Base-by-base conservation (phyloP, 1,140 invertebrate genomes). In the Cydia strobilella region DNA sequence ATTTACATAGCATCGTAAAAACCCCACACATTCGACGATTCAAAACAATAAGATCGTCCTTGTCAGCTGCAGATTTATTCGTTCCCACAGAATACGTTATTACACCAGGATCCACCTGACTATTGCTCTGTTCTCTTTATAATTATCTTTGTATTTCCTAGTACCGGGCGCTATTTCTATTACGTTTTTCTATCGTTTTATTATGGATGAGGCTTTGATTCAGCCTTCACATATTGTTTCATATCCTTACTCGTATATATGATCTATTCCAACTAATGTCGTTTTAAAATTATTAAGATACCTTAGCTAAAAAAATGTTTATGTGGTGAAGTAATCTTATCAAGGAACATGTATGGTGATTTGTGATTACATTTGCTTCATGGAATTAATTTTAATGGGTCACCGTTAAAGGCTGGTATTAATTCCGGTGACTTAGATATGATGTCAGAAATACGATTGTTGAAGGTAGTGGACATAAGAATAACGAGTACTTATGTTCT, bases 41-140 rank as follows among this genome's bases (percentile, higher is more conserved):
- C 74, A 35, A 59, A 81, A 84, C 80, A 83, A 85, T 84, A 76
- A 80, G 69, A 72, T 48, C 62, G 77, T 77, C 79, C 82, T 85
- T 88, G 86, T 87, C 83, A 80, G 73, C 75, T 31, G 42, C 71
- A 82, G 85, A 88, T 86, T 88, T 84, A 86, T 88, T 82, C 72
- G 77, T 86, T 88, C 85, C 81, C 86, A 88, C 81, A 81, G 80
- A 79, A 71, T 78, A 54, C 42, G 65, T 48, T 20, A 25, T 59
- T 62, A 73, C 71, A 75, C 25, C 80, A 48, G 74, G 75, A 65
- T 77, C 77, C 48, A 75, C 59, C 78, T 81, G 76, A 80, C 73
- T 85, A 84, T 87, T 84, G 83, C 81, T 63, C 84, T 77, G 84
- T 87, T 87, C 84, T 84, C 80, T 78, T 75, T 79, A 80, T 75